phyloP scores from a whole-genome alignment of 2,113 vertebrate genomes.

The Alces alces region DNA sequence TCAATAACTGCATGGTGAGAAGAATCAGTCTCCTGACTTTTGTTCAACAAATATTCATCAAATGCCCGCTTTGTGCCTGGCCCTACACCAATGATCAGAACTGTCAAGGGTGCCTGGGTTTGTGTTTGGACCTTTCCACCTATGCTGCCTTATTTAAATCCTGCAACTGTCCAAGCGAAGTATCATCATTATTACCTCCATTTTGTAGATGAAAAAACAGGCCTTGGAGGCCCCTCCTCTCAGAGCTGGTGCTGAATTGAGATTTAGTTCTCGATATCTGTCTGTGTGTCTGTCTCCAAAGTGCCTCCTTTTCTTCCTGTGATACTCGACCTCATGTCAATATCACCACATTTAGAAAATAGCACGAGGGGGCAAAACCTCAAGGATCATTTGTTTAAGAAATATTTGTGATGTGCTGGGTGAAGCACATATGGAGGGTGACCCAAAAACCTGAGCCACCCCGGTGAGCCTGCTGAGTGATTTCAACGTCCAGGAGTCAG shows the following conservation, averaged over 20 bases:
- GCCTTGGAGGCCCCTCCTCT: not conserved
- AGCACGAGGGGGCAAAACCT: fast-evolving
- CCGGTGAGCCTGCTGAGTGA: fast-evolving
- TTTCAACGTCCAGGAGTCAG: not conserved
- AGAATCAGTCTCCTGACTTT: not conserved
- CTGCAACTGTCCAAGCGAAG: too few relatives aligned
- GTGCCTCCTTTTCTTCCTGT: not conserved
- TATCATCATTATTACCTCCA: fast-evolving
- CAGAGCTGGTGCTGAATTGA: fast-evolving
- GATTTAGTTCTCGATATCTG: fast-evolving
- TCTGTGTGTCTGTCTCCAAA: not conserved
- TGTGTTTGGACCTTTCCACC: not conserved
- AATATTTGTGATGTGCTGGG: not conserved
- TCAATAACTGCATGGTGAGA: not conserved
- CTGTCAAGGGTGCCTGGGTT: not conserved
- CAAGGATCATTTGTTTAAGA: not conserved
- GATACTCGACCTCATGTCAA: fast-evolving
- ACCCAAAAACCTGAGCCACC: not conserved
- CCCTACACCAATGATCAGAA: too few relatives aligned
- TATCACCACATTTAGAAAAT: not conserved
- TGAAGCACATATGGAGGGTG: not conserved
- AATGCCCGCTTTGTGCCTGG: fast-evolving
- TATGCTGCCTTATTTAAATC: not conserved
- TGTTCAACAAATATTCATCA: not conserved
- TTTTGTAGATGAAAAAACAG: not conserved